Conservation (phyloP, 1,140 invertebrate genomes). For the Cheumatopsyche charites region DNA sequence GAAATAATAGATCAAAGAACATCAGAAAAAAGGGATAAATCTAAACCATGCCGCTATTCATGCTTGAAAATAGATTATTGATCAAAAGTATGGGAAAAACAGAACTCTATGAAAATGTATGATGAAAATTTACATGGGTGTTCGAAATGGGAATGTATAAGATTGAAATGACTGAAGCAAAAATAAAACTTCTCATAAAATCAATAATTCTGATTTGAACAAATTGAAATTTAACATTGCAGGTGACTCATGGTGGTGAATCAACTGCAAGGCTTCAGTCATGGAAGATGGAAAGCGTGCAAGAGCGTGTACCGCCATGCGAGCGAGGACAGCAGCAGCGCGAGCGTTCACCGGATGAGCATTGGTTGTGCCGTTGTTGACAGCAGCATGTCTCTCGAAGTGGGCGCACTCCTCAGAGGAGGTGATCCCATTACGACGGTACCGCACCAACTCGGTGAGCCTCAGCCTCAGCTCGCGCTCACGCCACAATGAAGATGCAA, state of each 20-base stretch:
- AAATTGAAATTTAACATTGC: too few relatives aligned
- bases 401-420: conserved; percentile 81
- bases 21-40: background rate
- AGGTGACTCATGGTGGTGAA: too few relatives aligned
- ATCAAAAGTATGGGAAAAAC: too few relatives aligned
- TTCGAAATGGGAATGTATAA: too few relatives aligned
- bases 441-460: conserved; percentile 81
- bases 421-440: conserved; percentile 80
- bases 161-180: too few relatives aligned
- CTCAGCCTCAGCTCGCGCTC: conserved; percentile 83
- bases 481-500: conserved; percentile 76
- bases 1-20: too few relatives aligned
- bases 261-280: background rate
- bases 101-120: too few relatives aligned
- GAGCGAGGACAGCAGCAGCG: conserved; percentile 50
- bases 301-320: conserved; percentile 45
- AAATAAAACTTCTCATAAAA: background rate
- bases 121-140: too few relatives aligned
- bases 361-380: conserved; percentile 52
- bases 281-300: conserved; percentile 18
- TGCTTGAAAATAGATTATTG: background rate
- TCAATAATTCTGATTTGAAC: too few relatives aligned
- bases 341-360: conserved; percentile 54
- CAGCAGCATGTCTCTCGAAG: conserved; percentile 77
- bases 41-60: conserved; percentile 5